These are phyloP conservation scores for Himantopus leucocephalus DNA, from an alignment of 2,113 vertebrate species.

Conservation along the genomic window DNA sequence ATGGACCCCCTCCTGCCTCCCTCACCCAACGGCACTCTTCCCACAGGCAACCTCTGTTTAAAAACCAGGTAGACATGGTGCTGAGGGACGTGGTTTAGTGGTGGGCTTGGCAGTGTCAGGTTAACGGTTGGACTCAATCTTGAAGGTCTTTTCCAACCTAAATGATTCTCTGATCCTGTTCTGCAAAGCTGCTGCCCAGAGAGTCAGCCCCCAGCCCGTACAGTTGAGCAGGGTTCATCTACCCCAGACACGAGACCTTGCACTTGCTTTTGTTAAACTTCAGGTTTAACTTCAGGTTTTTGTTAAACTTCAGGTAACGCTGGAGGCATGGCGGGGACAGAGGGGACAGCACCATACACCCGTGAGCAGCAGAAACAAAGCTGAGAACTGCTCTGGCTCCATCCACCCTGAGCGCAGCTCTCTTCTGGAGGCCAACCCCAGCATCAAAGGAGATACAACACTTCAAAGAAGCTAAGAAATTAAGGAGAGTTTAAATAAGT, in stretches of 20 bases:
- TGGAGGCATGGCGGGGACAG: rapidly evolving
- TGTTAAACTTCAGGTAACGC: too few species aligned
- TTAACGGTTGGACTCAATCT: not conserved
- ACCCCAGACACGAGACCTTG: not conserved
- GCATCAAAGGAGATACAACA: not conserved
- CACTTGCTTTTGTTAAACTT: not conserved
- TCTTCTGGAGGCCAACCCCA: not conserved
- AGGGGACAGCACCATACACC: too few species aligned
- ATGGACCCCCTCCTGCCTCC: not conserved
- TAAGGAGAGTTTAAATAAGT: not conserved
- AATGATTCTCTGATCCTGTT: not conserved
- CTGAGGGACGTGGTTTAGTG: not conserved
- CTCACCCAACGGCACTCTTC: not conserved
- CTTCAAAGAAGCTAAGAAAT: not conserved
- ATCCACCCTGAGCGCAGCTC: not conserved
- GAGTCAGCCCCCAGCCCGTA: rapidly evolving
- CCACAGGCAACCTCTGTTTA: not conserved
- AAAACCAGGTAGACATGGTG: not conserved
- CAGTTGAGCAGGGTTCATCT: rapidly evolving
- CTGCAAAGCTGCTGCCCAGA: not conserved
- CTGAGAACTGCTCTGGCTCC: not conserved
- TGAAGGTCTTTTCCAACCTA: not conserved
- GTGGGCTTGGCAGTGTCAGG: not conserved
- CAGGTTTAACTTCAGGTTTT: not conserved
- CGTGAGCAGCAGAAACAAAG: not conserved